Evolutionary conservation across 2,113 vertebrate species (phyloP).

Genomic region (Brachyhypopomus occidentalis): DNA sequence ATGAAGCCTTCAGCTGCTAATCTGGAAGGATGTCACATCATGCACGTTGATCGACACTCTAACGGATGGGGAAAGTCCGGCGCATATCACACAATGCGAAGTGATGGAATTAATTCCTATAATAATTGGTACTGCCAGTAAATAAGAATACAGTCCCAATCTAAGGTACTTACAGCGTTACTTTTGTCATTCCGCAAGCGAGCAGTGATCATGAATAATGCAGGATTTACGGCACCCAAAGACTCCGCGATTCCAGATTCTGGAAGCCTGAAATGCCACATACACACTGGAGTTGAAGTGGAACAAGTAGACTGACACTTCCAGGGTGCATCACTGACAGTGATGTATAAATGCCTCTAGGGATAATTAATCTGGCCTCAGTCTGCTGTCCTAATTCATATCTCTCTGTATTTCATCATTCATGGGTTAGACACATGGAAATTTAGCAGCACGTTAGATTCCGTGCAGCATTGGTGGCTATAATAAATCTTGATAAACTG

Average conservation of each 20-base stretch:
- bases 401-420: slow-evolving; percentile 35
- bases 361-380: slow-evolving; percentile 59
- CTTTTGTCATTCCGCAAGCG: not conserved
- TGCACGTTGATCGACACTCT: not conserved
- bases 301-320: slow-evolving; percentile 50
- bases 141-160: not conserved
- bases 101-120: not conserved
- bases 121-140: slow-evolving; percentile 10
- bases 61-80: not conserved
- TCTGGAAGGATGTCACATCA: not conserved
- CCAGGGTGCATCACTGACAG: slow-evolving; percentile 52
- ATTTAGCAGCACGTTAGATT: not conserved
- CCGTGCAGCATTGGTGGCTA: not conserved
- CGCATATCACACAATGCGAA: not conserved
- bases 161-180: not conserved
- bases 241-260: not conserved
- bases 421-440: slow-evolving; percentile 32
- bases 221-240: not conserved
- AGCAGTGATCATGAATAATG: slow-evolving; percentile 12
- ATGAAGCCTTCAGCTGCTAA: not conserved
- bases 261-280: not conserved
- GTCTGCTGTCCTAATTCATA: slow-evolving; percentile 56
- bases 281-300: slow-evolving; percentile 20
- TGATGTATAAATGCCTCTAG: slow-evolving; percentile 60
- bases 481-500: not conserved